Evolutionary conservation across 2,888 invertebrate species (phyloP), one percentile per base, ranked within the genome.

Genomic region (Arctia plantaginis): DNA sequence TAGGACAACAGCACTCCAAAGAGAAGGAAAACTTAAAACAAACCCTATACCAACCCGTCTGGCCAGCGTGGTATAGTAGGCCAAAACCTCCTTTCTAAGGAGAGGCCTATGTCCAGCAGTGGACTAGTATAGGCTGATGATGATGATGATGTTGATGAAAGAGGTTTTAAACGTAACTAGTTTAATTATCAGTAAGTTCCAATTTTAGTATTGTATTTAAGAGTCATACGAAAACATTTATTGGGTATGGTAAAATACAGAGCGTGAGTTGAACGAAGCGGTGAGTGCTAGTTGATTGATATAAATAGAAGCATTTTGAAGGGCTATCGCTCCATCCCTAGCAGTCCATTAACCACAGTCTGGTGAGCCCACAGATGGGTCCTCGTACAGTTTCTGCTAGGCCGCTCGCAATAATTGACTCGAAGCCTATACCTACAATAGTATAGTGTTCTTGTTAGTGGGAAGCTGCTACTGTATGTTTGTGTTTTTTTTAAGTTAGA

Each of bases 341-440:
- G 33, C 33, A 77, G 30, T 71, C 51, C 73, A 82, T 84, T 77
- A 74, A 23, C 47, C 74, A 77, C 79, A 74, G 82, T 84, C 82
- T 82, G 69, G 75, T 77, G 82, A 69, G 33, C 66, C 23, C 69
- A 39, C 76, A 84, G 78, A 75, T 72, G 67, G 39, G 41, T 27
- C 71, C 44, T 8, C 65, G 41, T 35, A 47, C 23, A 71, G 30
- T 77, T 77, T 79, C 71, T 74, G 85, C 76, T 84, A 78, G 72
- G 39, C 65, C 47, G 77, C 66, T 71, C 81, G 51, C 72, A 72
- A 39, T 79, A 76, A 83, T 82, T 79, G 78, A 72, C 76, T 78
- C 20, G 30, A 6, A 62, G 59, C 47, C 62, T 27, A 66, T 66
- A 55, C 18, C 55, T 70, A 66, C 66, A 70, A 39, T 3, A 44